These are phyloP conservation scores for Drosophila nigrodunni DNA, from an alignment of 1,140 invertebrate species.

Conservation along the genomic window DNA sequence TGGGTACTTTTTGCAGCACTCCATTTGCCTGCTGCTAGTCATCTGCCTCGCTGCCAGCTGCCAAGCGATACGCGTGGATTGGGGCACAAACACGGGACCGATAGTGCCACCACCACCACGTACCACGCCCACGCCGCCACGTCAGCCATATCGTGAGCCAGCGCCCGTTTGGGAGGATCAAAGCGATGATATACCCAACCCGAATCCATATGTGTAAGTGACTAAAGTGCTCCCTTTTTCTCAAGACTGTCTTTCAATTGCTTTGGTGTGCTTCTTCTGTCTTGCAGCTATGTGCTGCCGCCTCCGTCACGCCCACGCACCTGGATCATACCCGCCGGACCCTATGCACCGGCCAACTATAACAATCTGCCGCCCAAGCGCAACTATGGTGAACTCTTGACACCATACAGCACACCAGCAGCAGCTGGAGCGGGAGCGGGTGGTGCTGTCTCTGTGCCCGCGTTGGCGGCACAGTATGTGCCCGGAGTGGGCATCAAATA, in stretches of 20 bases:
- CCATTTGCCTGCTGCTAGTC: slow-evolving; percentile 78
- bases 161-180: slow-evolving; percentile 87
- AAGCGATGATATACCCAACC: slow-evolving; percentile 86
- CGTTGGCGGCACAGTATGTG: slow-evolving; percentile 74
- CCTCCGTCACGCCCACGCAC: slow-evolving; percentile 80
- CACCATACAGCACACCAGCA: slow-evolving; percentile 34
- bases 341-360: slow-evolving; percentile 64
- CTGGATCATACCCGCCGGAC: slow-evolving; percentile 66
- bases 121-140: slow-evolving; percentile 83
- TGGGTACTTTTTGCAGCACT: slow-evolving; percentile 48
- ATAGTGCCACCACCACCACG: slow-evolving; percentile 86
- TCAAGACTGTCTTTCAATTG: background rate
- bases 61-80: slow-evolving; percentile 80
- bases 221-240: background rate
- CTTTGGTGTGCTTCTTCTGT: background rate
- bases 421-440: slow-evolving; percentile 30
- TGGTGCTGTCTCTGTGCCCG: slow-evolving; percentile 47
- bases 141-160: slow-evolving; percentile 85
- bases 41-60: slow-evolving; percentile 59
- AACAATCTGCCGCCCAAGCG: slow-evolving; percentile 66
- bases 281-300: slow-evolving; percentile 77
- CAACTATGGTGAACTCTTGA: slow-evolving; percentile 53
- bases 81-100: slow-evolving; percentile 86
- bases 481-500: slow-evolving; percentile 81
- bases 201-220: slow-evolving; percentile 86